Evolutionary conservation across 2,113 vertebrate species (phyloP), one percentile per base, ranked within the genome.

Genomic region (Oostethus manadensis): DNA sequence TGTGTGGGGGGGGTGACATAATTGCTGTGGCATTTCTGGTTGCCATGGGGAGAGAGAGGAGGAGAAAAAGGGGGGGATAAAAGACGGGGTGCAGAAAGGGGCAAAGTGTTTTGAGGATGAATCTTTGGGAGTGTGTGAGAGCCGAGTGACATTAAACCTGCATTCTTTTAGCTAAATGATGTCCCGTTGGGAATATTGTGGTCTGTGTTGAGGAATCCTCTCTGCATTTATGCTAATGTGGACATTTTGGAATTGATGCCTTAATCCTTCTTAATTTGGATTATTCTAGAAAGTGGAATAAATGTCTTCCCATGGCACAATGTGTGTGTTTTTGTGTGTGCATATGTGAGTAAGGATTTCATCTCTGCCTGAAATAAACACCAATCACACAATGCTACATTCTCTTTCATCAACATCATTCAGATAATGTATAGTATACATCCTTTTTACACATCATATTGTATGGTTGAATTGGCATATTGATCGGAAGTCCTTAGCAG

Each of bases 1-100:
- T 88, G 85, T n/a, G 43, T 29, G 50, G 47, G 43, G 44, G 66
- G 55, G 62, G 35, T 88, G 85, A 88, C 82, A 80, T 88, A 85
- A 88, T 79, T 1, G 5, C 45, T 55, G 38, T 78, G 80, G 86
- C 75, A 85, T 87, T 73, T 56, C 71, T 9, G 18, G 79, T 79
- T 79, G 60, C 81, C 74, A 67, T 80, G 64, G 82, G 10, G 56
- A 77, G 40, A 43, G 35, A 23, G 62, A 46, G 45, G 56, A 38
- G 51, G 29, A 55, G 47, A 49, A 18, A n/a, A 33, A 1, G 18
- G 10, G 56, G n/a, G n/a, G 22, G 20, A 16, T 58, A 29, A 59
- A 59, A 22, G n/a, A 26, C 14, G 64, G 51, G 66, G 58, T 40
- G 57, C 63, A 53, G 47, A 61, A 33, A 64, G 51, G 55, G 67